Percentiles rank a stretch among this genome's conserved stretches.
phyloP scores from a whole-genome alignment of 2,797 vertebrate species.

The Pipistrellus pygmaeus region DNA sequence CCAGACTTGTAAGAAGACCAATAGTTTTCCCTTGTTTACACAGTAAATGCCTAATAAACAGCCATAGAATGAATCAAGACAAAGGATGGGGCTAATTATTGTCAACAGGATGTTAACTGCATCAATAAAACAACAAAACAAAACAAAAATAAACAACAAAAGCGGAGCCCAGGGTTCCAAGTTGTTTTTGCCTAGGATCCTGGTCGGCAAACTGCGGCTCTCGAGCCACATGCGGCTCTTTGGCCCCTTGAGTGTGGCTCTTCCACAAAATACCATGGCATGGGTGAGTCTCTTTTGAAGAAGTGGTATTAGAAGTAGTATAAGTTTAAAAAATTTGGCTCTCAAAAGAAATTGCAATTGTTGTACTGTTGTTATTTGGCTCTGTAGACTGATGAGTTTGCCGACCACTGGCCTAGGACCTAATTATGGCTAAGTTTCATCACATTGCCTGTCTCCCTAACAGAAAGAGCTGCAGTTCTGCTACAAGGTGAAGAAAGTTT shows the following conservation, averaged over 20 bases:
- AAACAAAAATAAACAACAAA: constrained; percentile 5
- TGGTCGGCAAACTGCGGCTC: too few relatives aligned
- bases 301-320: too few relatives aligned
- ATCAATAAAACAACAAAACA: neutral
- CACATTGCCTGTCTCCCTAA: neutral
- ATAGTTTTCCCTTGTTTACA: neutral
- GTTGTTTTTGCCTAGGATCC: neutral
- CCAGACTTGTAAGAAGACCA: neutral
- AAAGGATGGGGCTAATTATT: neutral
- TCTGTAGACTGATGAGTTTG: too few relatives aligned
- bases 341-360: too few relatives aligned
- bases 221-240: too few relatives aligned
- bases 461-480: neutral
- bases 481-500: neutral
- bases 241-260: too few relatives aligned
- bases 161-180: neutral
- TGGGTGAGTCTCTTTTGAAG: too few relatives aligned
- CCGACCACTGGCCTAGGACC: neutral
- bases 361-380: too few relatives aligned
- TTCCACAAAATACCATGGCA: too few relatives aligned
- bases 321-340: too few relatives aligned
- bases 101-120: neutral
- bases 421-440: neutral
- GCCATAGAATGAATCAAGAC: neutral
- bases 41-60: neutral